Conservation (phyloP, 2,888 invertebrate genomes). For the Dryococelus australis region DNA sequence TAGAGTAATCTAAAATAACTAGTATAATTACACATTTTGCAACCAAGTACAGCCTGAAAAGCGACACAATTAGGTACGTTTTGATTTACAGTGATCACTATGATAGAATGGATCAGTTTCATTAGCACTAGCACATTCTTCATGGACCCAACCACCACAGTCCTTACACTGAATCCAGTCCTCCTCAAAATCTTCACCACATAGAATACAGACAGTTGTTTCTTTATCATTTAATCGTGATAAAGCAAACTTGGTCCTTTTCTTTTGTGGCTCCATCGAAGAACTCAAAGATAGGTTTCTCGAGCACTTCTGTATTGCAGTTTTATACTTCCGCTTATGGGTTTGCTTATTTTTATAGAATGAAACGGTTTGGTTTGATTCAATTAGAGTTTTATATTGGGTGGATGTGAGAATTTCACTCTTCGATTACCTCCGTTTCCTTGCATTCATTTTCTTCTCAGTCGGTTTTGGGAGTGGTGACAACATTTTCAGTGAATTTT, state of each 20-base stretch:
- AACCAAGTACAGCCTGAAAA: neutral
- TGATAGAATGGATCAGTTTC: constrained; percentile 9
- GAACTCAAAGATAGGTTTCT: neutral
- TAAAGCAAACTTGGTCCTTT: no score
- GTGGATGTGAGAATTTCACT: constrained; percentile 32
- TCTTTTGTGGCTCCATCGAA: no score
- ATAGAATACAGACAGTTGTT: no score
- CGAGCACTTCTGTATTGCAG: neutral
- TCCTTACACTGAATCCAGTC: no score
- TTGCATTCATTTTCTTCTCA: no score
- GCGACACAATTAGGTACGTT: neutral
- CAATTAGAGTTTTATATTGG: constrained; percentile 27
- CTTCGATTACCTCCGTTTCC: neutral
- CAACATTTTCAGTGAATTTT: neutral
- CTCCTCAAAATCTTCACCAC: no score
- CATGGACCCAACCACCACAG: no score
- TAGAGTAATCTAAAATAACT: neutral
- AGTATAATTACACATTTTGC: neutral
- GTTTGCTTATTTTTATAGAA: neutral
- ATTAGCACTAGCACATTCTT: no score
- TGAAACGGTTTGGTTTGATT: neutral
- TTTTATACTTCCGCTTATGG: neutral
- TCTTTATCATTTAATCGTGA: no score
- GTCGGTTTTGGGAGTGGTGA: neutral
- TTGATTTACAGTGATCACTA: no score